Evolutionary conservation across 92 coral and sea anemone genomes (phyloP), one percentile per base, ranked within the genome.

Genomic region (Diadumene lineata): DNA sequence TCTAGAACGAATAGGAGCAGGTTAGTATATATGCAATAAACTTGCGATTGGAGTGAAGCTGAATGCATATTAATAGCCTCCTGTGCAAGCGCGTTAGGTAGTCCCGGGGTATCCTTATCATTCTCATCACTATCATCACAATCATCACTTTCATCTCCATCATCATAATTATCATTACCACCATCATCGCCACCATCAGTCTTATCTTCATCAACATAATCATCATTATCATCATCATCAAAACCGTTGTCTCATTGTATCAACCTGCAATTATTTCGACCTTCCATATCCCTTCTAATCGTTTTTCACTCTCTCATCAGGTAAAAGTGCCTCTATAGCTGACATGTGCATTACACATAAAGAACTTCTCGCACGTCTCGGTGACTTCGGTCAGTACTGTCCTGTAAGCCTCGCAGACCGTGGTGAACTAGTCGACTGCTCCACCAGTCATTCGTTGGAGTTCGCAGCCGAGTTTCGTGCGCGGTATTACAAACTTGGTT

Each of bases 401-500:
- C 98, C 98, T 1, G 98, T 94, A 64, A 94, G 98, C 66, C 84
- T 94, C 17, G 96, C 96, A 27, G 98, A 94, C 84, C 85, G 88
- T 33, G 99, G 96, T 11, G 97, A 92, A 66, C 86, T 96, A 65
- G 92, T 96, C 2, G 96, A 96, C 79, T 96, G 99, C 76, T 92
- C 96, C 43, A 89, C 76, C 10, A 76, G 78, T 44, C 77, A 91
- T 21, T 86, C 99, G 2, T 86, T 96, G 1, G 97, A 86, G 74
- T 86, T 96, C 53, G 96, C 99, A 8, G 99, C 99, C 57, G 99
- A 96, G 72, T 96, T 86, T 71, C 80, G 99, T 30, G 96, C 96
- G 18, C 94, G 99, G 34, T 96, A 96, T 51, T 96, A 96, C 83
- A 96, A 96, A 69, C 83, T 96, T 90, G 94, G 87, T 51, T 84